Conservation (phyloP, 1,140 invertebrate genomes). For the Campoletis sonorensis region DNA sequence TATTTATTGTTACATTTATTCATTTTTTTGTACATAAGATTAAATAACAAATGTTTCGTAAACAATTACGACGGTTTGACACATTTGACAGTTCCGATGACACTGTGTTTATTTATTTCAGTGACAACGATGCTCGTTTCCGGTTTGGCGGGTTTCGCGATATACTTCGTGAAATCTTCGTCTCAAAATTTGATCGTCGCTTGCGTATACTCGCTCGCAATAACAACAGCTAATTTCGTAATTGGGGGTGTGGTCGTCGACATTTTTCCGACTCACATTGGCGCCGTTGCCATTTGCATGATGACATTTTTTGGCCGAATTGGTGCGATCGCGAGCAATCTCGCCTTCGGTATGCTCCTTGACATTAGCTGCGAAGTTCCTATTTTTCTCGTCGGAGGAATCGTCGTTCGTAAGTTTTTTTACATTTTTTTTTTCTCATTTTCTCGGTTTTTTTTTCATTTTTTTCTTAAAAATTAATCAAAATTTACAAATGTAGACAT, state of each 20-base stretch:
- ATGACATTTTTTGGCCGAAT: conserved; percentile 76
- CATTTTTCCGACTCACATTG: conserved; percentile 77
- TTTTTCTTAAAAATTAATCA: neutral
- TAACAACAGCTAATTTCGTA: conserved; percentile 79
- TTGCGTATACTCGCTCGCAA: conserved; percentile 77
- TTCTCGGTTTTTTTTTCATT: too few species aligned
- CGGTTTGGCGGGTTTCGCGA: conserved; percentile 71
- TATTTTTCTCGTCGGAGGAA: conserved; percentile 73
- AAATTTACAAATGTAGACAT: too few species aligned
- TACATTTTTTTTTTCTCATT: too few species aligned
- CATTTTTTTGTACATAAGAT: too few species aligned
- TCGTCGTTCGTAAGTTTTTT: conserved; percentile 71
- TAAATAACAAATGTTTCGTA: too few species aligned
- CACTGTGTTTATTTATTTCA: conserved; percentile 53
- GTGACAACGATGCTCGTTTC: conserved; percentile 76
- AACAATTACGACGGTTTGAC: too few species aligned
- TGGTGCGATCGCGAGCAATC: conserved; percentile 77
- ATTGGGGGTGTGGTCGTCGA: conserved; percentile 78
- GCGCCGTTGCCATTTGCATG: conserved; percentile 76
- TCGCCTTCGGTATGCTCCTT: conserved; percentile 77
- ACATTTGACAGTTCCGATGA: too few species aligned
- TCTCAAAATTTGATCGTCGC: conserved; percentile 76
- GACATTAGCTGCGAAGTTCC: conserved; percentile 76
- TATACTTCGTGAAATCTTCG: conserved; percentile 76
- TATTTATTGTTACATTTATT: neutral